phyloP scores from a whole-genome alignment of 2,797 vertebrate genomes.

The Neosilurus hyrtlii region DNA sequence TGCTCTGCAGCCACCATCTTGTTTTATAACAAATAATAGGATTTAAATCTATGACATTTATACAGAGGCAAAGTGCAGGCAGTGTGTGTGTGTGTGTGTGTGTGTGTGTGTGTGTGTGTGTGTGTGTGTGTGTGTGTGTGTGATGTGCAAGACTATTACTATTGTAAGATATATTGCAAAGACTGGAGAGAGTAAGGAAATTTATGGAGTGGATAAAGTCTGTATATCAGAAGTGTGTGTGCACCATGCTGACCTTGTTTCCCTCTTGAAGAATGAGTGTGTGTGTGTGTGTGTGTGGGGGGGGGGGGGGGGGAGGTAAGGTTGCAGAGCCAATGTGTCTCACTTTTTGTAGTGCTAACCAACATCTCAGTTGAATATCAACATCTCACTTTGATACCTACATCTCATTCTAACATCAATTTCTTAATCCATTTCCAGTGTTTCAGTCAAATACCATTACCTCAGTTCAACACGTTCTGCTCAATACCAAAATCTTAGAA shows the following conservation, averaged over 20 bases:
- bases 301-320: too few species aligned
- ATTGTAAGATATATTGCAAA: neutral
- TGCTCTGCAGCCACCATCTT: neutral
- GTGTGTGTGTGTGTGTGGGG: too few species aligned
- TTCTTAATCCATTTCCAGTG: neutral
- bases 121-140: too few species aligned
- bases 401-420: neutral
- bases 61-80: neutral
- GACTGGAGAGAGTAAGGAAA: neutral
- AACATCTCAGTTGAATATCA: too few species aligned
- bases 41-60: neutral
- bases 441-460: neutral
- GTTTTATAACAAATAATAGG: neutral
- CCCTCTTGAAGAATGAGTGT: too few species aligned
- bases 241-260: neutral
- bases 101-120: too few species aligned
- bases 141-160: neutral
- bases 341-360: neutral
- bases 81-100: too few species aligned
- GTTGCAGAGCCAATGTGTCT: neutral
- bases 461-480: neutral
- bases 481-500: too few species aligned
- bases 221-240: neutral
- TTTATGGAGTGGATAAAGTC: neutral
- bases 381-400: neutral